Base-by-base conservation (phyloP, 2,113 vertebrate species). In the Lutjanus erythropterus region DNA sequence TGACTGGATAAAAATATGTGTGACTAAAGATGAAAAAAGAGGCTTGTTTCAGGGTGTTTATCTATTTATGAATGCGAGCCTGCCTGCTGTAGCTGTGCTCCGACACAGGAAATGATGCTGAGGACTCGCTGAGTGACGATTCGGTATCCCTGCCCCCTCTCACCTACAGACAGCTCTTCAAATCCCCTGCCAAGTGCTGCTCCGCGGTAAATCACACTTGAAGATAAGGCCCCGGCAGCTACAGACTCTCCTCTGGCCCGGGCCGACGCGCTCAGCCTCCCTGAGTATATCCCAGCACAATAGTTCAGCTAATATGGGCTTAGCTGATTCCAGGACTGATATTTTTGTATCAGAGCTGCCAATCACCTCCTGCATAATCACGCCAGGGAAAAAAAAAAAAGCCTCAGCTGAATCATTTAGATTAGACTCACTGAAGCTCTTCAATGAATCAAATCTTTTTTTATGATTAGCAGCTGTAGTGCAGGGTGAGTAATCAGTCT, bases 301-400 rank as follows among this genome's bases (percentile, higher is more conserved):
- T 78, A 71, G 82, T 78, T 79, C 49, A 27, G 72, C 75, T 86
- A 85, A 90, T 87, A 81, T 69, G 68, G 50, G 81, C 61, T 91
- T 77, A 78, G 59, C 46, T 8, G 85, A 89, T 83, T 67, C 68
- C 27, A 33, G 29, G 7, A 0, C 10, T 71, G 88, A 92, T 90
- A 88, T 60, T 65, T 82, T 81, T 81, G 75, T 86, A 76, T 66
- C 66, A 33, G 47, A 82, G 77, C 85, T 86, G 90, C 77, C 91
- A 90, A 80, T 91, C 86, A 86, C 59, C 31, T 1, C 1, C 58
- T 44, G 27, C 58, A 74, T 76, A 78, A 89, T 84, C 61, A 75
- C 5, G 4, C 21, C 10, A 64, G 29, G 9, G 46, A 33, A 47
- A 6, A 64, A 37, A 25, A 68, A 52, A 68, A 68, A 75, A 15